Evolutionary conservation across 1,140 invertebrate species (phyloP).

Genomic region (Procambarus clarkii): DNA sequence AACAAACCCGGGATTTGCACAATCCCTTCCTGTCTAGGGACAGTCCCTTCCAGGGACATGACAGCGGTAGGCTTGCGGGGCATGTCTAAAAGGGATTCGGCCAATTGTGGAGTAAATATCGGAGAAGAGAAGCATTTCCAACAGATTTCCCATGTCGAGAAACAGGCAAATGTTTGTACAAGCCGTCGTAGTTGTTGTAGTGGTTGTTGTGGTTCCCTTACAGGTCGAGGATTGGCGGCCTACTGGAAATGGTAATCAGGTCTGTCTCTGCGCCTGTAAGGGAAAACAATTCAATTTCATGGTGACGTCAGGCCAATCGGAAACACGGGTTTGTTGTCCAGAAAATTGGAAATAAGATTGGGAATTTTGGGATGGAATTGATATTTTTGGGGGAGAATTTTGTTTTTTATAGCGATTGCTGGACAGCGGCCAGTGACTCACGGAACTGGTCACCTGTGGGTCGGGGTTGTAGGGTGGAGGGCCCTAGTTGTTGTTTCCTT

Average conservation of each 20-base stretch:
- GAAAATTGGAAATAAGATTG: conserved; percentile 38
- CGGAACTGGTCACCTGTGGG: no score
- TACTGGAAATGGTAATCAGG: conserved; percentile 29
- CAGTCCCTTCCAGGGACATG: background rate
- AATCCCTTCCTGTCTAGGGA: background rate
- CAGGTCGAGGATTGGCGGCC: background rate
- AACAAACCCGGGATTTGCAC: background rate
- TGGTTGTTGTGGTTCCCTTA: background rate
- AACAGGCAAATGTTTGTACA: background rate
- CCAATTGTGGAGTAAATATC: background rate
- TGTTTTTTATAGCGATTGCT: background rate
- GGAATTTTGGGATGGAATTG: background rate
- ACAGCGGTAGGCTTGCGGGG: background rate
- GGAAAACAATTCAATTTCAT: conserved; percentile 34
- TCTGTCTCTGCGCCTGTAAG: conserved; percentile 2
- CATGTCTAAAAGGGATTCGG: background rate
- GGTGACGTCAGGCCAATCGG: conserved; percentile 33
- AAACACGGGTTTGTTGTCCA: conserved; percentile 32
- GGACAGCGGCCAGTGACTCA: no score
- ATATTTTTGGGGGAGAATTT: background rate
- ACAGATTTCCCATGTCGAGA: background rate
- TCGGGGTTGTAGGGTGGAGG: no score
- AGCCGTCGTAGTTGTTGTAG: background rate
- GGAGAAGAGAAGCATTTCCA: background rate
- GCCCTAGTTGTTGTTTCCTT: no score